Evolutionary conservation across 2,888 invertebrate species (phyloP).

Genomic region (Tiphia femorata): DNA sequence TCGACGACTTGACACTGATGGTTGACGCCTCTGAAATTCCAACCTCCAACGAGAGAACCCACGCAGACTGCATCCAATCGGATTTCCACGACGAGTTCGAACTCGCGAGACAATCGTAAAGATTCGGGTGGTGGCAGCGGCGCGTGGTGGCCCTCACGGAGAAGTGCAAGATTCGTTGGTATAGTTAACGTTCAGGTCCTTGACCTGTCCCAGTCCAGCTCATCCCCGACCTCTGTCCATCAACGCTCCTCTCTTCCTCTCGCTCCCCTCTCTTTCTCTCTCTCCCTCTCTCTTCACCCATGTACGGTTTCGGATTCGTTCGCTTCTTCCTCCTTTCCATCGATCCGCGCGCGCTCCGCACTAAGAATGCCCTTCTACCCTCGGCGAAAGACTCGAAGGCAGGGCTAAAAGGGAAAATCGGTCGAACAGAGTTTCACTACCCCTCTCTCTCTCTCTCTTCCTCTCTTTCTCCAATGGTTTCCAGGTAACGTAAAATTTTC

Average conservation of each 20-base stretch:
- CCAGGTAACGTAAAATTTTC: neutral
- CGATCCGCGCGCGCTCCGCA: neutral
- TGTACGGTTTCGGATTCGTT: neutral
- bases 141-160: constrained; percentile 22
- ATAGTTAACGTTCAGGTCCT: constrained; percentile 40
- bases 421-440: too few species aligned
- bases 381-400: constrained; percentile 1
- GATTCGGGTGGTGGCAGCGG: constrained; percentile 1
- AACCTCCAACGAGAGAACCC: too few species aligned
- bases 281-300: neutral
- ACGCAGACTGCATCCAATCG: too few species aligned
- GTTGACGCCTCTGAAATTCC: too few species aligned
- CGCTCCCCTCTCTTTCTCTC: constrained; percentile 5
- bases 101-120: constrained; percentile 20
- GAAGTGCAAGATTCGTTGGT: constrained; percentile 31
- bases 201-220: constrained; percentile 40
- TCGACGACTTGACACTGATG: too few species aligned
- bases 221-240: constrained; percentile 13
- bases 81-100: too few species aligned
- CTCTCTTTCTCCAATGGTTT: neutral
- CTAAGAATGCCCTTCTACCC: neutral
- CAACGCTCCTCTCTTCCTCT: constrained; percentile 9
- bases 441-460: neutral
- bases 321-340: neutral
- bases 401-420: too few species aligned